Conservation (phyloP, 2,888 invertebrate genomes). For the Caenorhabditis drosophilae region DNA sequence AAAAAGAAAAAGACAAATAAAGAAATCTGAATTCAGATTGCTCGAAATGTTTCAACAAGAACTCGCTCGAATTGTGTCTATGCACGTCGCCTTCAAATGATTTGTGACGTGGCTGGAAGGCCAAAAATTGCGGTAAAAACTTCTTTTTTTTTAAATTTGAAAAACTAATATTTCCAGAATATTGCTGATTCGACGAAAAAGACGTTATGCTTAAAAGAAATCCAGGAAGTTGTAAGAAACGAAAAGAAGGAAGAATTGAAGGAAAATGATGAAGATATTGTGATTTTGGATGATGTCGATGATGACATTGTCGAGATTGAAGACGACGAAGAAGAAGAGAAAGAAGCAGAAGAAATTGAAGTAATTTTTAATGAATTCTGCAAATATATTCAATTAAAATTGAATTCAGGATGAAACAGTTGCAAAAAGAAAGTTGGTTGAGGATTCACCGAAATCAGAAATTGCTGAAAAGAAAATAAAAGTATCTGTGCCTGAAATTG, state of each 20-base stretch:
- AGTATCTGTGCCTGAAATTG: constrained; percentile 5
- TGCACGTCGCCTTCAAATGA: constrained; percentile 5
- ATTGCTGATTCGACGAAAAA: constrained; percentile 30
- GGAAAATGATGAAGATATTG: constrained; percentile 10
- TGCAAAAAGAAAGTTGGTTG: background rate
- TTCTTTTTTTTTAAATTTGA: background rate
- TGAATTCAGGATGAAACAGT: too few relatives aligned
- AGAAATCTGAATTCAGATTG: constrained; percentile 9
- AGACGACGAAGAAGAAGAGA: constrained; percentile 5
- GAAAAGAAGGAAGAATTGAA: too few relatives aligned
- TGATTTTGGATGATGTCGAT: constrained; percentile 4
- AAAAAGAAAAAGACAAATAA: constrained; percentile 1
- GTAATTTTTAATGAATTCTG: too few relatives aligned
- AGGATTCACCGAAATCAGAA: background rate
- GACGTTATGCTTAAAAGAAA: constrained; percentile 13
- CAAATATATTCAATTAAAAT: too few relatives aligned
- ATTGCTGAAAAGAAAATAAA: constrained; percentile 14
- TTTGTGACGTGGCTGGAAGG: constrained; percentile 31
- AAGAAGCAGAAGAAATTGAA: background rate
- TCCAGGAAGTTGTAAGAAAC: background rate
- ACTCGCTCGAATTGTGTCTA: constrained; percentile 1
- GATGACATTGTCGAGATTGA: background rate
- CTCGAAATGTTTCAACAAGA: constrained; percentile 9
- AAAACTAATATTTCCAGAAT: constrained; percentile 8
- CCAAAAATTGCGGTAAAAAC: constrained; percentile 21